Percentiles rank a stretch among this genome's conserved stretches.
Conservation (phyloP, 2,888 invertebrate genomes). For the Cataglyphis albicans region DNA sequence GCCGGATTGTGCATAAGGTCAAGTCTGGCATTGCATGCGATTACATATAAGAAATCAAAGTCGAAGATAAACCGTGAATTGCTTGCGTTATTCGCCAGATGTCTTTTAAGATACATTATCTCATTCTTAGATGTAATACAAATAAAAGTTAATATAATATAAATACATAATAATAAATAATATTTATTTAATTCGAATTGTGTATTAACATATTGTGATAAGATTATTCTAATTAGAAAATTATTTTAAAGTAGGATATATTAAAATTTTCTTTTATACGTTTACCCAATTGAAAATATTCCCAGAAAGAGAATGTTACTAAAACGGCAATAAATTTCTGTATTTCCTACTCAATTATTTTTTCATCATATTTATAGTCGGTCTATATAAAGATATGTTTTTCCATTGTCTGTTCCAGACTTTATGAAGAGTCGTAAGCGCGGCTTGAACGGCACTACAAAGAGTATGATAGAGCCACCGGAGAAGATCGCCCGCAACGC, state of each 20-base stretch:
- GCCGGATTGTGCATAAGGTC: slow-evolving; percentile 67
- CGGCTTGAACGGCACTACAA: slow-evolving; percentile 86
- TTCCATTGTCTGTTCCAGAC: slow-evolving; percentile 87
- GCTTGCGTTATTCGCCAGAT: slow-evolving; percentile 50
- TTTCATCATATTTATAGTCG: not conserved
- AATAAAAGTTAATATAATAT: slow-evolving; percentile 16
- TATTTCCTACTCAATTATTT: not conserved
- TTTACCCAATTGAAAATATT: not conserved
- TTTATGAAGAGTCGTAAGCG: slow-evolving; percentile 90
- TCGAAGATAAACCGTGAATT: slow-evolving; percentile 52
- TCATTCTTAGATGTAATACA: slow-evolving; percentile 3
- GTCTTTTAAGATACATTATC: slow-evolving; percentile 10
- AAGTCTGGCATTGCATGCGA: slow-evolving; percentile 66
- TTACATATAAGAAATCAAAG: slow-evolving; percentile 57
- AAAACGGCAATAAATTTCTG: not conserved
- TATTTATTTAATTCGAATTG: not conserved
- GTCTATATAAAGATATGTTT: slow-evolving; percentile 31
- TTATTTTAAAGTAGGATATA: not conserved
- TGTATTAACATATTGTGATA: not conserved
- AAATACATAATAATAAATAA: not conserved
- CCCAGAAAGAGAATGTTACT: not conserved
- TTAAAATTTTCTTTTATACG: not conserved
- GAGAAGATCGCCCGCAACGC: slow-evolving; percentile 85
- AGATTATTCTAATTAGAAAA: not conserved
- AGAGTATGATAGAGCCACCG: slow-evolving; percentile 84